Conservation (phyloP, 2,113 vertebrate genomes). For the Bubo blakistoni region DNA sequence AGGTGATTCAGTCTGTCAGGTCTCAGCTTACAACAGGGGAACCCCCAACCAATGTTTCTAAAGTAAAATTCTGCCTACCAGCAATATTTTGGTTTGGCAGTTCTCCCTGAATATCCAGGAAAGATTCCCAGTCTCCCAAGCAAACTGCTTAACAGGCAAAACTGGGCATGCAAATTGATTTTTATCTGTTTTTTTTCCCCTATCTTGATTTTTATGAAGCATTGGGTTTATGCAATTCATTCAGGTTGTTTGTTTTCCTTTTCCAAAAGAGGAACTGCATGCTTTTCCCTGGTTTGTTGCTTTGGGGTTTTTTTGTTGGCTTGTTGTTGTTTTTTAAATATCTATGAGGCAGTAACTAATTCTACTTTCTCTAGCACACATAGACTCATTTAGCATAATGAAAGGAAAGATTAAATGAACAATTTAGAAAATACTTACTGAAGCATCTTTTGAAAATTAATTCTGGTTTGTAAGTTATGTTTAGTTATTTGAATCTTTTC, state of each 20-base stretch:
- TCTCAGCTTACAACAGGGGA: not conserved
- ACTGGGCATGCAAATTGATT: not conserved
- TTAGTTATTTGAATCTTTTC: constrained; percentile 7
- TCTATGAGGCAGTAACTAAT: not conserved
- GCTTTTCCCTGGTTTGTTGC: not conserved
- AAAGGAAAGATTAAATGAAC: constrained; percentile 3
- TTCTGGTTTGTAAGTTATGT: constrained; percentile 5
- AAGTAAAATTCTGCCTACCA: not conserved
- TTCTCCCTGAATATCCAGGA: not conserved
- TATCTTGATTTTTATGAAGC: not conserved
- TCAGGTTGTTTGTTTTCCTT: not conserved
- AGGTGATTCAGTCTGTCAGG: not conserved
- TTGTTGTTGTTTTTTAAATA: not conserved
- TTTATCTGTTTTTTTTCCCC: not conserved
- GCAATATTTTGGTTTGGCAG: not conserved
- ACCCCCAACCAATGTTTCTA: not conserved
- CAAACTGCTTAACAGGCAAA: not conserved
- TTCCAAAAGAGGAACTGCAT: not conserved
- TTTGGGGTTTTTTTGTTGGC: not conserved
- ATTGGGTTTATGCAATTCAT: not conserved
- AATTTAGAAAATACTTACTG: constrained; percentile 13
- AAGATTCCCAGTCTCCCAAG: not conserved
- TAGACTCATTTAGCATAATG: not conserved
- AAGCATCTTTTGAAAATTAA: constrained; percentile 15
- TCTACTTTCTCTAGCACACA: not conserved